These are phyloP conservation scores for Bombus waltoni DNA, from an alignment of 1,140 invertebrate species.

Conservation along the genomic window DNA sequence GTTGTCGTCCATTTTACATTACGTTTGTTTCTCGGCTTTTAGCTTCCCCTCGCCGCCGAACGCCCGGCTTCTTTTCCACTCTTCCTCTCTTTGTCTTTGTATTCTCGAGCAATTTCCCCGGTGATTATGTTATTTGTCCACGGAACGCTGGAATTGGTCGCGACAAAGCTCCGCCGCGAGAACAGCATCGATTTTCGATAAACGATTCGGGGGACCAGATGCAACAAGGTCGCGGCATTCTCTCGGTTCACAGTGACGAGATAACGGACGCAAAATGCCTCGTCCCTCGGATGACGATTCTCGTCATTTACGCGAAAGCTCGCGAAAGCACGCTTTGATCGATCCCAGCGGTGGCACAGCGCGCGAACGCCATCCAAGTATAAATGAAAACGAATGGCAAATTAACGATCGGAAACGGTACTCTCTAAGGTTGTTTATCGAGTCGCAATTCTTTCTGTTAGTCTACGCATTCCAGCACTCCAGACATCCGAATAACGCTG, in stretches of 20 bases:
- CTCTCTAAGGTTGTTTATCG: too few species aligned
- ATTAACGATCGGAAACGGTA: too few species aligned
- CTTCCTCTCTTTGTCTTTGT: neutral
- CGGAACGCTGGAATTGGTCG: neutral
- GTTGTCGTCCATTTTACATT: neutral
- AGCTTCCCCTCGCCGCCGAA: too few species aligned
- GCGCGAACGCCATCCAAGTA: too few species aligned
- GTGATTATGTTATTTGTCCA: neutral
- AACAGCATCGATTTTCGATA: slow-evolving; percentile 14
- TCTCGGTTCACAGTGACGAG: neutral
- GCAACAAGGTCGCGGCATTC: neutral
- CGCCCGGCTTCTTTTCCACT: too few species aligned
- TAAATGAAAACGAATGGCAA: too few species aligned
- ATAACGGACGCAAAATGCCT: neutral
- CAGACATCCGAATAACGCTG: too few species aligned
- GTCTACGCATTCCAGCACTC: too few species aligned
- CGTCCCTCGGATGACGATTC: neutral
- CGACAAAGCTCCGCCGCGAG: neutral
- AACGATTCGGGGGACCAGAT: neutral
- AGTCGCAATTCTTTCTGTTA: too few species aligned
- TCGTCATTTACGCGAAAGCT: neutral
- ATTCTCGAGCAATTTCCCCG: neutral
- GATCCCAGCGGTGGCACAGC: too few species aligned
- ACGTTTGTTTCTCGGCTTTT: neutral
- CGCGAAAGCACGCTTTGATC: too few species aligned